Evolutionary conservation across 30 jellyfish, hydroid and myxozoan species (phyloP).

Genomic region (Aurelia sp.): DNA sequence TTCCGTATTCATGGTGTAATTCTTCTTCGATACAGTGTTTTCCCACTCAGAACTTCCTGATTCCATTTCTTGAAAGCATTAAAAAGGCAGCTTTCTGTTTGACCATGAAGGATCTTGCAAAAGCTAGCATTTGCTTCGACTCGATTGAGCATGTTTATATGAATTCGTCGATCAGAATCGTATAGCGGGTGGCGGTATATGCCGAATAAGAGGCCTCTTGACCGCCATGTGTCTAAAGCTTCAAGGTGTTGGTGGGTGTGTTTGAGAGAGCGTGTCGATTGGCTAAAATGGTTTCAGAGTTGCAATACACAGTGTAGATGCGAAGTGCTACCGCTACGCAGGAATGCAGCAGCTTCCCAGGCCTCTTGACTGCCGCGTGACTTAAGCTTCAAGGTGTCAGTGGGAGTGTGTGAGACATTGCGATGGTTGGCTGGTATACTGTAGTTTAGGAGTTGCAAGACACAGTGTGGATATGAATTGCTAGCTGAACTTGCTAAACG

Average conservation of each 20-base stretch:
- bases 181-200: conserved; percentile 84
- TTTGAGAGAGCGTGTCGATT: not conserved
- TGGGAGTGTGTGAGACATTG: no score
- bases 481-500: no score
- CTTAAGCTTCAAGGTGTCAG: no score
- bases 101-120: conserved; percentile 43
- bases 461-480: no score
- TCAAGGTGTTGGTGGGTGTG: conserved; percentile 18
- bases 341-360: no score
- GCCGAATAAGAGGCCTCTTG: conserved; percentile 85
- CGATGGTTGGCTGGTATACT: no score
- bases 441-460: no score
- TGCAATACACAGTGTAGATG: no score
- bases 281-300: not conserved
- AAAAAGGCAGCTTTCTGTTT: conserved; percentile 9
- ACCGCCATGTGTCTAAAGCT: conserved; percentile 64
- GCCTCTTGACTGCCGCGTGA: no score
- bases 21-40: not conserved
- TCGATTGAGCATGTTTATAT: conserved; percentile 61
- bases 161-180: conserved; percentile 68
- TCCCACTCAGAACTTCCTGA: not conserved
- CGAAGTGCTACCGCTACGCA: no score
- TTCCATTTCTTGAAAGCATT: no score
- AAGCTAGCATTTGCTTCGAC: conserved; percentile 30
- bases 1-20: conserved; percentile 14